Percentiles rank a stretch among this genome's conserved stretches.
These are phyloP conservation scores for Oncorhynchus keta DNA, from an alignment of 2,113 vertebrate species.

Conservation along the genomic window DNA sequence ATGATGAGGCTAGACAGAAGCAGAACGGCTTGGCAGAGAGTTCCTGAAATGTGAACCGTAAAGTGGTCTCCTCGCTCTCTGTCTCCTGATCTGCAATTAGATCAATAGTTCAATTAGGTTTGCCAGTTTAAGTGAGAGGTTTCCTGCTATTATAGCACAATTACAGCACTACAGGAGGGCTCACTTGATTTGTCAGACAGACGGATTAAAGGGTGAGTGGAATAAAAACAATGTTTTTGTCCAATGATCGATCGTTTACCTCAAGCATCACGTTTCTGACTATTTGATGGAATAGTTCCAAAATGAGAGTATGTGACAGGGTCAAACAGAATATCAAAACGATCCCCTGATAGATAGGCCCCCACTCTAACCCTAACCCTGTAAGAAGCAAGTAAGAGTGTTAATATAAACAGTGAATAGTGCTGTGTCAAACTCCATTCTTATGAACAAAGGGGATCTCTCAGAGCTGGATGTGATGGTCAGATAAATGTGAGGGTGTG, in stretches of 20 bases:
- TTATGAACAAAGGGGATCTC: constrained; percentile 47
- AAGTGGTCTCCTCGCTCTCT: constrained; percentile 23
- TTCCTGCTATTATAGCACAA: constrained; percentile 18
- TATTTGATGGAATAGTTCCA: constrained; percentile 8
- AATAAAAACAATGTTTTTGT: too few species aligned
- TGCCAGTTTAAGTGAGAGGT: constrained; percentile 23
- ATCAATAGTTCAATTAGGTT: constrained; percentile 37
- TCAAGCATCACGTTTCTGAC: neutral
- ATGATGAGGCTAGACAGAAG: constrained; percentile 28
- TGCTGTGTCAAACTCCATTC: constrained; percentile 59
- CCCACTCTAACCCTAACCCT: neutral
- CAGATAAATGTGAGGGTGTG: constrained; percentile 60
- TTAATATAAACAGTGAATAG: constrained; percentile 54
- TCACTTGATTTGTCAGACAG: constrained; percentile 7
- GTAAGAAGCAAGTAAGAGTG: constrained; percentile 34
- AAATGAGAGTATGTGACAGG: neutral
- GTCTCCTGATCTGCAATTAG: constrained; percentile 30
- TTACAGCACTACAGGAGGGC: neutral
- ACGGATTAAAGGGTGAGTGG: constrained; percentile 16
- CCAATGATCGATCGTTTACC: too few species aligned
- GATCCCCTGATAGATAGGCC: neutral
- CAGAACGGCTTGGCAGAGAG: constrained; percentile 23
- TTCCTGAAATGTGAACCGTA: constrained; percentile 44
- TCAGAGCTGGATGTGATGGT: constrained; percentile 59
- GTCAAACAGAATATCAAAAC: neutral